These are phyloP conservation scores for Sinonovacula constricta DNA, from an alignment of 1,140 invertebrate genomes.

Conservation along the genomic window DNA sequence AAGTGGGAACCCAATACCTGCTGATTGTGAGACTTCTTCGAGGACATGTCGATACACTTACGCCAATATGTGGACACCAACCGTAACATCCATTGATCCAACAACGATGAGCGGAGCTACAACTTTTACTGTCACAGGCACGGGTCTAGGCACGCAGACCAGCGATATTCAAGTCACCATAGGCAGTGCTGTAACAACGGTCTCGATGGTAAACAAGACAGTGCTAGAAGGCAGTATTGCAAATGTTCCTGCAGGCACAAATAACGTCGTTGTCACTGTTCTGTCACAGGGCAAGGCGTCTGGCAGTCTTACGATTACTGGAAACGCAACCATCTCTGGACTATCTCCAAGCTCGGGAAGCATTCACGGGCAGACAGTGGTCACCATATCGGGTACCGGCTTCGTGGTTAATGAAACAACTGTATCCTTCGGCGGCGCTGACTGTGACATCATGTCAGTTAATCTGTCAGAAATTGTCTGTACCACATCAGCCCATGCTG, in stretches of 20 bases:
- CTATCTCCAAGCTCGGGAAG: constrained; percentile 57
- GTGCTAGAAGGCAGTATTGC: constrained; percentile 46
- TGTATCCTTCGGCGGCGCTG: constrained; percentile 19
- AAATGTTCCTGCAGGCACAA: constrained; percentile 37
- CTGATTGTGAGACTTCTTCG: constrained; percentile 21
- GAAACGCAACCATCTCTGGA: constrained; percentile 33
- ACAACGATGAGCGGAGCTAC: constrained; percentile 3
- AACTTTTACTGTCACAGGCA: constrained; percentile 27
- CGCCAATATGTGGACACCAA: constrained; percentile 15
- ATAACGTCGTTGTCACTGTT: constrained; percentile 51
- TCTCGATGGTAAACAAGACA: constrained; percentile 32
- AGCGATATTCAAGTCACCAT: constrained; percentile 43
- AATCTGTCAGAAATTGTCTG: constrained; percentile 51
- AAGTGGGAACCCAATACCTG: constrained; percentile 7
- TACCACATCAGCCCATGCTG: constrained; percentile 50
- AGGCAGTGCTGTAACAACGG: constrained; percentile 38
- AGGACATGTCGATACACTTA: constrained; percentile 36
- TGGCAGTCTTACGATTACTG: constrained; percentile 2
- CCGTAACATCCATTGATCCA: constrained; percentile 17
- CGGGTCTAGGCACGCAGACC: constrained; percentile 17
- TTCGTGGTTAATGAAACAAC: constrained; percentile 48
- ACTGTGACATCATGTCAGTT: constrained; percentile 14
- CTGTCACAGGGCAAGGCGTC: constrained; percentile 42
- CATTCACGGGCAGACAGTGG: constrained; percentile 56
- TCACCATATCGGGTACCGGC: constrained; percentile 60